Base-by-base conservation (phyloP, 1,140 invertebrate genomes). In the Thalassaphorura encarpata region DNA sequence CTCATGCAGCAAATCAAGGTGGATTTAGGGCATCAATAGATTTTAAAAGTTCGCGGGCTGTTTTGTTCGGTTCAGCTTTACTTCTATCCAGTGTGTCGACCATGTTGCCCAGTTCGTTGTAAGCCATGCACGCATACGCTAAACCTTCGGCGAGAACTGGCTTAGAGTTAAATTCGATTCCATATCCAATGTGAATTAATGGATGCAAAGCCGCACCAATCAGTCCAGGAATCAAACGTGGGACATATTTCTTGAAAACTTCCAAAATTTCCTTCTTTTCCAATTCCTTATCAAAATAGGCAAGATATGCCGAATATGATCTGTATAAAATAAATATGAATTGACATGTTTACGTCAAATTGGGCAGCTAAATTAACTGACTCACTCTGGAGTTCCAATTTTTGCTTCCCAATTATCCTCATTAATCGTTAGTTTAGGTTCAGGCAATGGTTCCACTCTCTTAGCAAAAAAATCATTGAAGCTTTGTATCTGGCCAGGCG, bases 161-260 rank as follows among this genome's bases (percentile, higher is more conserved):
- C 13, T 6, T 4, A 24, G 18, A 24, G 8, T 23, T 27, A 28
- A 46, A 53, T 27, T 53, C 51, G 18, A 53, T 26, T 19, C 51
- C 51, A 23, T 28, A 43, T 3, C 51, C 51, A 21, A 53, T 45
- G 13, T 53, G 51, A 53, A 53, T 53, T 23, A 53, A 11, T 13
- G 51, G 51, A 23, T 53, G 51, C 19, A 53, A 43, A 13, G 51
- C 51, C n/a, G 18, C 51, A 24, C 36, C 36, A 11, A 53, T 41
- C 19, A 43, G 23, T 8, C 36, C 36, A 13, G 36, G 21, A 8
- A 45, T 42, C 6, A 53, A 27, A 16, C 26, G 6, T 23, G 39
- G 18, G 11, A 53, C 3, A 21, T 28, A 53, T 23, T 41, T 41
- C 18, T 11, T 6, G 6, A 53, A 21, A n/a, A 3, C 4, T 23